Percentiles rank a stretch among this genome's conserved stretches.
phyloP scores from a whole-genome alignment of 2,888 invertebrate species.

The Lasioglossum calceatum region DNA sequence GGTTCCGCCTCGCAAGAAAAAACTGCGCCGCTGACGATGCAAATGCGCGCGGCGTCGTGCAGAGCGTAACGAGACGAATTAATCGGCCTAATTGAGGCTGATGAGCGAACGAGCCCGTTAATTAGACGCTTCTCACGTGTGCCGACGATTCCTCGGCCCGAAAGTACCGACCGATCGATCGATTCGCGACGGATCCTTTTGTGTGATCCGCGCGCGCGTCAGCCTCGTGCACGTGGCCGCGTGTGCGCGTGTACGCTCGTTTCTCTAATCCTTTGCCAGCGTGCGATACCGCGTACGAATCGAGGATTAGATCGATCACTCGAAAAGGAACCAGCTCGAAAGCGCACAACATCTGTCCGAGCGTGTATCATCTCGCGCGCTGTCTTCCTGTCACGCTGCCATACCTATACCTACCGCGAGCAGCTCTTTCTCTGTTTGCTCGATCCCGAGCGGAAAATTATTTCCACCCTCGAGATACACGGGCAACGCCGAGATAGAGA shows the following conservation, averaged over 20 bases:
- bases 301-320: conserved; percentile 64
- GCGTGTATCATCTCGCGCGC: conserved; percentile 30
- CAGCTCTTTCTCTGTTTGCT: background rate
- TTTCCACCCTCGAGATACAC: conserved; percentile 15
- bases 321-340: conserved; percentile 44
- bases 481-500: background rate
- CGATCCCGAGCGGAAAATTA: conserved; percentile 6
- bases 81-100: conserved; percentile 51
- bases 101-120: conserved; percentile 47
- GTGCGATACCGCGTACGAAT: conserved; percentile 67
- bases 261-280: conserved; percentile 63
- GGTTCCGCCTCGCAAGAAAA: background rate
- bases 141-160: conserved; percentile 43
- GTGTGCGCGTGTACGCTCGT: conserved; percentile 15
- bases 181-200: conserved; percentile 38
- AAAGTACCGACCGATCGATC: conserved; percentile 55
- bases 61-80: conserved; percentile 47
- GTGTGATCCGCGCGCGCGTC: background rate
- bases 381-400: conserved; percentile 13
- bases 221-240: background rate
- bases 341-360: conserved; percentile 59
- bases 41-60: conserved; percentile 26
- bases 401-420: background rate
- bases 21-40: conserved; percentile 27
- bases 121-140: conserved; percentile 56